phyloP scores from a whole-genome alignment of 2,888 invertebrate genomes.

The Celastrina argiolus region DNA sequence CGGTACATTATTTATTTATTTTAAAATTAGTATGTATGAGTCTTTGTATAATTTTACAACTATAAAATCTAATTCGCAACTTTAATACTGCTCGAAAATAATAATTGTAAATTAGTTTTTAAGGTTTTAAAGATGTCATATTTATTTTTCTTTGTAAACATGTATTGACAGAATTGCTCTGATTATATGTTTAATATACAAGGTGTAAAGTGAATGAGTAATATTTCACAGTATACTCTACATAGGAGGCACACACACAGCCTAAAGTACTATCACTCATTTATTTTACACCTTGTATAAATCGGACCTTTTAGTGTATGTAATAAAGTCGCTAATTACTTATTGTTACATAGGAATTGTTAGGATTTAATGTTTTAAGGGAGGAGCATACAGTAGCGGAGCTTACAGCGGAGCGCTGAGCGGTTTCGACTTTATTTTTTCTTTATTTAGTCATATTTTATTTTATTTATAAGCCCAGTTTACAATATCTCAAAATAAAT shows the following conservation, averaged over 20 bases:
- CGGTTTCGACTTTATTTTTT: not conserved
- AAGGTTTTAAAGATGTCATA: not conserved
- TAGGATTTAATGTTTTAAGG: slow-evolving; percentile 31
- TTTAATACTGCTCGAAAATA: not conserved
- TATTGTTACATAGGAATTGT: slow-evolving; percentile 27
- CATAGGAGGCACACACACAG: too few relatives aligned
- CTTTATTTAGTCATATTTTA: too few relatives aligned
- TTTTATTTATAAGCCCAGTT: too few relatives aligned
- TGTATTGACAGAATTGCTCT: not conserved
- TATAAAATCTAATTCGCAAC: not conserved
- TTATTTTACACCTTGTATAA: too few relatives aligned
- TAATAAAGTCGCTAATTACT: slow-evolving; percentile 17
- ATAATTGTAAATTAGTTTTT: not conserved
- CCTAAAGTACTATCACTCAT: too few relatives aligned
- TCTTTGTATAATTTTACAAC: not conserved
- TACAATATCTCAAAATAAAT: not conserved
- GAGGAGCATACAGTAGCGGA: slow-evolving; percentile 24
- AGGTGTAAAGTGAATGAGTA: too few relatives aligned
- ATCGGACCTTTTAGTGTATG: slow-evolving; percentile 15
- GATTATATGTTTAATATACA: not conserved
- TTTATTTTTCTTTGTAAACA: not conserved
- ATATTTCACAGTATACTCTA: too few relatives aligned
- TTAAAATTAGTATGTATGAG: not conserved
- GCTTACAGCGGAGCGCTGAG: not conserved
- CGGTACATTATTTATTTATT: not conserved